Base-by-base conservation (phyloP, 2,888 invertebrate species). In the Melanchra persicariae region DNA sequence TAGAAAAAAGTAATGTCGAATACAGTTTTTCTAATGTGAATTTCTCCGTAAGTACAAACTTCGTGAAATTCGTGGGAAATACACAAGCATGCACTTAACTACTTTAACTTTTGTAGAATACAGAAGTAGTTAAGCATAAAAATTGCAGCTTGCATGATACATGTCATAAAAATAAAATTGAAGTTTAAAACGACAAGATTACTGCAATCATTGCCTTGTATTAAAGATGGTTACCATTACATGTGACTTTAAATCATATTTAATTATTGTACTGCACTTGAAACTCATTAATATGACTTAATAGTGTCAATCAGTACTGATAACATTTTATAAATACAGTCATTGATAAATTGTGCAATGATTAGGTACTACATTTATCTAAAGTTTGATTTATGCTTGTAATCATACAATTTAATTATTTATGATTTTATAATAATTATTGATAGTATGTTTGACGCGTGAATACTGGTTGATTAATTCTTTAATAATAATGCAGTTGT, bases 311-410 rank as follows among this genome's bases (percentile, higher is more conserved):
- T 45, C 37, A 30, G 26, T 12, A 24, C 26, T 51, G 76, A 58
- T 77, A 77, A 58, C 1, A 24, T 58, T 17, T 57, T 30, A 68
- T 47, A 45, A 61, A 70, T 47, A n/a, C 7, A 26, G 26, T 8
- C 8, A 49, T 34, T 67, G 12, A 74, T 67, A 22, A 26, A 64
- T 9, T 10, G 6, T 40, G 40, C 40, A 17, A 9, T 1, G 2
- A 2, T n/a, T n/a, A n/a, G n/a, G n/a, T 37, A 9, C 3, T 37
- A n/a, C 8, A 4, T 37, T 4, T 2, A 10, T 40, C 1, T 40
- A 40, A 10, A 1, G 10, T 40, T 40, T 74, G 51, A 51, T 75
- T 47, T 19, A 66, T 47, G n/a, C 12, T n/a, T 30, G n/a, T 12
- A 9, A 51, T 22, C 26, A 52, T 22, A 12, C 30, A 52, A 52